Percentiles rank a stretch among this genome's conserved stretches.
Evolutionary conservation across 2,113 vertebrate species (phyloP).

Genomic region (Smithornis capensis): DNA sequence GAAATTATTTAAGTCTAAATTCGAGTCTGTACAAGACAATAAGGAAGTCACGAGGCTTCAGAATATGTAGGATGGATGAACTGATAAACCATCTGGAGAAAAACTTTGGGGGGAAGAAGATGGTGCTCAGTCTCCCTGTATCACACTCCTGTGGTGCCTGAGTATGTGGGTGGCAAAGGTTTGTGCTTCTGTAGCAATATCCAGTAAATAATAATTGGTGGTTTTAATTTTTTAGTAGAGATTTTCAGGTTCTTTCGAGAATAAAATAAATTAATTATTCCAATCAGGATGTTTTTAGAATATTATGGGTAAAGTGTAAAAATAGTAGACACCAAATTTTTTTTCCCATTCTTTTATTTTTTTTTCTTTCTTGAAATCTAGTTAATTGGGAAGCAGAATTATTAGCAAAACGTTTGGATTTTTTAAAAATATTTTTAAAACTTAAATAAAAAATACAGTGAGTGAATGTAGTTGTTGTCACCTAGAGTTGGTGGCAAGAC

Average conservation of each 20-base stretch:
- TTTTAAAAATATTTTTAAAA: background rate
- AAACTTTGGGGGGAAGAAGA: background rate
- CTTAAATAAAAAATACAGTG: background rate
- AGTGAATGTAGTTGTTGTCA: background rate
- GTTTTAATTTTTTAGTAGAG: background rate
- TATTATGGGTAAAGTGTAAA: background rate
- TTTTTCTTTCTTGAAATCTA: background rate
- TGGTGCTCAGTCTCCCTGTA: background rate
- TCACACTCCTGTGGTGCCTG: rapidly evolving
- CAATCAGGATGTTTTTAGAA: background rate
- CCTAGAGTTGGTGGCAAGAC: background rate
- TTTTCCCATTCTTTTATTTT: background rate
- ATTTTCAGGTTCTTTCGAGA: background rate
- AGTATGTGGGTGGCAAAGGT: background rate
- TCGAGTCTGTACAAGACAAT: rapidly evolving
- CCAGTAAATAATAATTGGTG: background rate
- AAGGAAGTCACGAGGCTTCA: background rate
- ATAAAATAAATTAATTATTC: background rate
- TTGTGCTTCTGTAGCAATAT: background rate
- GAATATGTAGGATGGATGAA: background rate
- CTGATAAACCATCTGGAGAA: background rate
- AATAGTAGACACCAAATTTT: background rate
- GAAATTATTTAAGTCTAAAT: background rate
- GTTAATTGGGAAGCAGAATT: background rate
- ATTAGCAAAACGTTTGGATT: background rate